A percentile compares a stretch with the other conserved stretches of the same genome.
phyloP scores from a whole-genome alignment of 2,888 invertebrate species.

The Geophilus truncorum region DNA sequence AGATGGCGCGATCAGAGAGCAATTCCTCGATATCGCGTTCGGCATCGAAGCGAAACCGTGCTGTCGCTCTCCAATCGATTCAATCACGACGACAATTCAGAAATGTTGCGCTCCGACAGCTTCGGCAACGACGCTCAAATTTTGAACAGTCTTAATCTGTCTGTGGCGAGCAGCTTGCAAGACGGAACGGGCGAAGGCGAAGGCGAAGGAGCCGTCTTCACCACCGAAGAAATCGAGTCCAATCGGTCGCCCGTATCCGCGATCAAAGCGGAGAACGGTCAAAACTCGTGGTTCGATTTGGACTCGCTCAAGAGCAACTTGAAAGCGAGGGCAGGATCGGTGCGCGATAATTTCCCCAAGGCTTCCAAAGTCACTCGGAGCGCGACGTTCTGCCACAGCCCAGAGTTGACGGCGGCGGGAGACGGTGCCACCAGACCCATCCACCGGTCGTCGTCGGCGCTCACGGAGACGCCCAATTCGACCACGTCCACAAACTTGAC shows the following conservation, averaged over 20 bases:
- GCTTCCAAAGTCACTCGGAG: constrained; percentile 39
- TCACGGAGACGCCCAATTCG: neutral
- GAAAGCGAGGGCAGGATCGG: too few relatives aligned
- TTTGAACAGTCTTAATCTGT: constrained; percentile 43
- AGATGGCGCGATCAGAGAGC: constrained; percentile 11
- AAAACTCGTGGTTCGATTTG: too few relatives aligned
- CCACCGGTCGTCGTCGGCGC: neutral
- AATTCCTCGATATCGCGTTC: neutral
- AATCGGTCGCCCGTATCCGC: too few relatives aligned
- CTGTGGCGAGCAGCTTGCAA: too few relatives aligned
- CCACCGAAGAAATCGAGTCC: too few relatives aligned
- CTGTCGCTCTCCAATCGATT: neutral
- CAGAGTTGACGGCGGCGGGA: constrained; percentile 4
- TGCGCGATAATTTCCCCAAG: too few relatives aligned
- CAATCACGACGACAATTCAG: neutral
- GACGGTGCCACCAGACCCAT: too few relatives aligned
- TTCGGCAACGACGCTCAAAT: constrained; percentile 76
- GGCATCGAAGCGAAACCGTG: constrained; percentile 3
- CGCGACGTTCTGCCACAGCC: constrained; percentile 40
- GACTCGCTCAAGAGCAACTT: too few relatives aligned
- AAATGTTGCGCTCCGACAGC: constrained; percentile 58
- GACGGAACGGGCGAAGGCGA: too few relatives aligned
- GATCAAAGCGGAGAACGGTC: too few relatives aligned
- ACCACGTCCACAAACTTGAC: too few relatives aligned
- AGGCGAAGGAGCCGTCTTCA: too few relatives aligned